Evolutionary conservation across 2,797 vertebrate genomes (phyloP).

Genomic region (Atherinosoma microstoma): DNA sequence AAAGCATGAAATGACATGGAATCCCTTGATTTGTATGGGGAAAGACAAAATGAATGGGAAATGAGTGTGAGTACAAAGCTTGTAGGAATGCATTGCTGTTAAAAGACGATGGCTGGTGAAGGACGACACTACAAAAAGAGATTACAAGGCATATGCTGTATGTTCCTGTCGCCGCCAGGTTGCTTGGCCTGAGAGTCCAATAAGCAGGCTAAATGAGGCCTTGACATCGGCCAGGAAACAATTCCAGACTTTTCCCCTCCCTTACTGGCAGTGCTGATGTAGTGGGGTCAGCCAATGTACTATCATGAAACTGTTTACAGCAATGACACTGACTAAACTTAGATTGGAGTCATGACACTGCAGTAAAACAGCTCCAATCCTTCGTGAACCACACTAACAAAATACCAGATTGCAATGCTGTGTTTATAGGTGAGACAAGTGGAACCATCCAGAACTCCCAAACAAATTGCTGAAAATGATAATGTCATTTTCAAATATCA

Average conservation of each 20-base stretch:
- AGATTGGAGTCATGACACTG: conserved; percentile 65
- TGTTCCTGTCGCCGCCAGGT: conserved; percentile 43
- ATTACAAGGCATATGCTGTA: conserved; percentile 55
- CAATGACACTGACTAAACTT: conserved; percentile 51
- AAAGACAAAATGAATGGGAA: conserved; percentile 26
- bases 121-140: conserved; percentile 49
- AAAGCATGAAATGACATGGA: neutral
- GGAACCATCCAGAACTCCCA: neutral
- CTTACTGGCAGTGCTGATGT: conserved; percentile 47
- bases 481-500: neutral
- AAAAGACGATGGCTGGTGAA: conserved; percentile 42
- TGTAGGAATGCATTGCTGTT: conserved; percentile 39
- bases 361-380: conserved; percentile 47
- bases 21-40: conserved; percentile 16
- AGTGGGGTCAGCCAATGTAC: conserved; percentile 63
- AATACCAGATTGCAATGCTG: conserved; percentile 37
- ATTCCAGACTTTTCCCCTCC: conserved; percentile 49
- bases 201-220: conserved; percentile 72
- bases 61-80: conserved; percentile 17
- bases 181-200: conserved; percentile 59
- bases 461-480: neutral
- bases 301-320: conserved; percentile 60
- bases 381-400: conserved; percentile 42
- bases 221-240: conserved; percentile 70
- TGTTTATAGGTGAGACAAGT: conserved; percentile 3